phyloP scores from a whole-genome alignment of 2,113 vertebrate genomes.

The Ardeotis arabs region DNA sequence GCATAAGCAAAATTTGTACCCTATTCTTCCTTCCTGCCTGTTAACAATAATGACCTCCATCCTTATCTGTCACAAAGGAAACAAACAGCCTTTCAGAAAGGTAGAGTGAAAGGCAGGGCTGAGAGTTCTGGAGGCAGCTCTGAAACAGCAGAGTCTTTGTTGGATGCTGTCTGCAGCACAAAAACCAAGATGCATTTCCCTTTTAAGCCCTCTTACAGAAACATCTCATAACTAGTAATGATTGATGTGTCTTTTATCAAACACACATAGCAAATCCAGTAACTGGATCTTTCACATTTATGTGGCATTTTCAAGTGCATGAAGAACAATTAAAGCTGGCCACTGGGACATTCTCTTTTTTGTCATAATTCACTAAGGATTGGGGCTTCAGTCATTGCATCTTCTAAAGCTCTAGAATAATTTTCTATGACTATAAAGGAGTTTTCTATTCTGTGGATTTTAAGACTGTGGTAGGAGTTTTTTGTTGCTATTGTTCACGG shows the following conservation, averaged over 20 bases:
- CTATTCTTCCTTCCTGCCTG: neutral
- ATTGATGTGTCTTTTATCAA: neutral
- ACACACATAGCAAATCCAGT: neutral
- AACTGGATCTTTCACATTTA: constrained; percentile 45
- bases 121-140: neutral
- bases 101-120: neutral
- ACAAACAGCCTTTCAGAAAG: neutral
- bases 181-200: fast-evolving
- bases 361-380: neutral
- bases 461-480: constrained; percentile 4
- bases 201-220: neutral
- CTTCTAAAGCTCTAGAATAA: neutral
- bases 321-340: constrained; percentile 53
- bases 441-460: constrained; percentile 24
- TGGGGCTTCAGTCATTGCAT: neutral
- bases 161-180: neutral
- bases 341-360: neutral
- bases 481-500: constrained; percentile 49
- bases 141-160: neutral
- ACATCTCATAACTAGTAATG: neutral
- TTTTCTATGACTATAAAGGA: neutral
- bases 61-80: neutral
- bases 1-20: neutral
- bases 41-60: neutral
- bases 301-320: constrained; percentile 42